Evolutionary conservation across 2,113 vertebrate species (phyloP).

Genomic region (Bufo gargarizans): DNA sequence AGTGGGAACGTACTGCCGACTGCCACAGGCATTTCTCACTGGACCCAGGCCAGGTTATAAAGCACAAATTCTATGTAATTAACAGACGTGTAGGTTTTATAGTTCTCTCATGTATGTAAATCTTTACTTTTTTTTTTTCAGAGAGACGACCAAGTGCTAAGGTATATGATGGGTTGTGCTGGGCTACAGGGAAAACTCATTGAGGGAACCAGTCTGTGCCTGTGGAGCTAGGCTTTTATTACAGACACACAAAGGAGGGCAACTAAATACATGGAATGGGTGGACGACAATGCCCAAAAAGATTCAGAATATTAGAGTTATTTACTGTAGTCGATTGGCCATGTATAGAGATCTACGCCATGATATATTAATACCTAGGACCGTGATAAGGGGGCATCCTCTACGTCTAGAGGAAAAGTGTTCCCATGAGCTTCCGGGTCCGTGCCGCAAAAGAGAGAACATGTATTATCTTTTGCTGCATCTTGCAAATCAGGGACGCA

Average conservation of each 20-base stretch:
- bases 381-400: too few relatives aligned
- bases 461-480: too few relatives aligned
- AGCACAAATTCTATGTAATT: conserved; percentile 22
- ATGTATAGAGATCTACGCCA: too few relatives aligned
- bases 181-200: neutral
- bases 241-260: neutral
- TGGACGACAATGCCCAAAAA: too few relatives aligned
- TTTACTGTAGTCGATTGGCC: too few relatives aligned
- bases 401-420: too few relatives aligned
- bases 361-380: too few relatives aligned
- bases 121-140: neutral
- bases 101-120: conserved; percentile 14
- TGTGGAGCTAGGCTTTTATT: neutral
- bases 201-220: neutral
- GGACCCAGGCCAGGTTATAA: neutral
- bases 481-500: too few relatives aligned
- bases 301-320: too few relatives aligned
- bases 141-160: neutral
- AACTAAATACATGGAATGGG: too few relatives aligned
- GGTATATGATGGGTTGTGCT: neutral
- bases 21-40: conserved; percentile 25
- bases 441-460: too few relatives aligned
- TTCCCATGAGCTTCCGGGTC: too few relatives aligned
- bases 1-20: conserved; percentile 31
- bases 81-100: conserved; percentile 12